Evolutionary conservation across 2,888 invertebrate genomes (phyloP).

Genomic region (Noctuana brunneofusca): DNA sequence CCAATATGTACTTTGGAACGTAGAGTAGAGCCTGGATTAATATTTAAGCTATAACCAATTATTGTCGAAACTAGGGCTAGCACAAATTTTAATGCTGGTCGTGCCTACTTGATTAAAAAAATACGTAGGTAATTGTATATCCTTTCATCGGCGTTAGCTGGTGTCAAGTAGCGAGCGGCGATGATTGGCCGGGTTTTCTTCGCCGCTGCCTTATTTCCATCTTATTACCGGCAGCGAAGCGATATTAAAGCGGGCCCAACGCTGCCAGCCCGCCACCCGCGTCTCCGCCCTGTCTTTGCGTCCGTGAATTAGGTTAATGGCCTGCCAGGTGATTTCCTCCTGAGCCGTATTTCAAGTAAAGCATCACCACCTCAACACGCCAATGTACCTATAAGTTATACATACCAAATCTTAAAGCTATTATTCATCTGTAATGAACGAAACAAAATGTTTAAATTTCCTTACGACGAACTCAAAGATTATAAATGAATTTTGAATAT

Average conservation of each 20-base stretch:
- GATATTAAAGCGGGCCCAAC: constrained; percentile 77
- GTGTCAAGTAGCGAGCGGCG: constrained; percentile 71
- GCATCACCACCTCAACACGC: constrained; percentile 70
- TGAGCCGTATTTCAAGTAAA: constrained; percentile 74
- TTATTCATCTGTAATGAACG: constrained; percentile 38
- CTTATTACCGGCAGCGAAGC: constrained; percentile 78
- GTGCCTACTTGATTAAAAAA: constrained; percentile 9
- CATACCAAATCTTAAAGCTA: constrained; percentile 49
- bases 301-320: constrained; percentile 83
- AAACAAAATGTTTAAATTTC: constrained; percentile 32
- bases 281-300: constrained; percentile 80
- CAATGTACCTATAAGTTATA: constrained; percentile 66
- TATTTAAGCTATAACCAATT: no score
- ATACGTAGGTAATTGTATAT: constrained; percentile 17
- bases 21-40: no score
- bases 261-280: constrained; percentile 56
- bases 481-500: constrained; percentile 40
- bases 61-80: no score
- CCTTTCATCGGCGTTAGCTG: constrained; percentile 35
- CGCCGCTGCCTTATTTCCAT: constrained; percentile 79
- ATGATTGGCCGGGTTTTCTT: constrained; percentile 78
- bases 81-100: no score
- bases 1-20: no score
- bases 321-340: constrained; percentile 82
- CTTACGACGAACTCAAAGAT: no score